Base-by-base conservation (phyloP, 1,140 invertebrate species). In the Cepaea nemoralis region DNA sequence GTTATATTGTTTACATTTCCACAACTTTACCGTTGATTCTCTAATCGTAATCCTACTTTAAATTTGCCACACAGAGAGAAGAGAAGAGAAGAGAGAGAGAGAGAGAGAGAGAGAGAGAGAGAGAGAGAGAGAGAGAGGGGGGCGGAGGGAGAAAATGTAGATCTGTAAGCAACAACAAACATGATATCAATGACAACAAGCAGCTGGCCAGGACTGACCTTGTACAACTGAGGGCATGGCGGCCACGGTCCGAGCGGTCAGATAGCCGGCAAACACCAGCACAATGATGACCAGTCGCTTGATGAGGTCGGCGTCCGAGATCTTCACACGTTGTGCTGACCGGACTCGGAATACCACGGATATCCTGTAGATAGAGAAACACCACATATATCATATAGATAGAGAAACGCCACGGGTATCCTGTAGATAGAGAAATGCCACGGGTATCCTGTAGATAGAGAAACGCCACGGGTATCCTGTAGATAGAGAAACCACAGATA, bases 311-410 rank as follows among this genome's bases (percentile, higher is more conserved):
- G 96, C 94, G 91, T 98, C 97, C 0, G 97, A 98, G 90, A 98
- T 98, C 93, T 98, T 98, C 27, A 98, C 94, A 31, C 96, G 95
- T 91, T 97, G 97, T 12, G 97, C 97, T 50, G 97, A 98, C 37
- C 96, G 93, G n/a, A 98, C 97, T 83, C 97, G 94, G 91, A 98
- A 98, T 90, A 98, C 98, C 42, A 98, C 96, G 5, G 97, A 98
- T 92, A 98, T 98, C n/a, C n/a, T n/a, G n/a, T n/a, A n/a, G n/a
- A n/a, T n/a, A n/a, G n/a, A n/a, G n/a, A n/a, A n/a, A n/a, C n/a
- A n/a, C n/a, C n/a, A n/a, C n/a, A n/a, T n/a, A n/a, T n/a, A n/a
- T n/a, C n/a, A n/a, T n/a, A n/a, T n/a, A n/a, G n/a, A n/a, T n/a
- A n/a, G n/a, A n/a, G n/a, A n/a, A n/a, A n/a, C n/a, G n/a, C n/a